These are phyloP conservation scores for Trissoscelio sp. DNA, from an alignment of 2,888 invertebrate species.

Conservation along the genomic window DNA sequence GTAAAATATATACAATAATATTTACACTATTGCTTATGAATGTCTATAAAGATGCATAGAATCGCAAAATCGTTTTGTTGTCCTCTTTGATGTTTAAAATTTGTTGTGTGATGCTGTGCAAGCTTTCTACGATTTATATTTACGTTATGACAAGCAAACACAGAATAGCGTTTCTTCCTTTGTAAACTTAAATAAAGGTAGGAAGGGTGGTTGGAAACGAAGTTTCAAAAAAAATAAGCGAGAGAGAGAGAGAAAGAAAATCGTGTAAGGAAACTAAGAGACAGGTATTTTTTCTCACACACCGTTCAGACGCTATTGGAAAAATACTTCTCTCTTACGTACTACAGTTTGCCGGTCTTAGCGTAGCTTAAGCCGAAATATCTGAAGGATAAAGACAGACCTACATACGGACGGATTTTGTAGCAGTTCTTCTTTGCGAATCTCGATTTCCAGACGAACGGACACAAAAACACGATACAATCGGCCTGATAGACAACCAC, in stretches of 20 bases:
- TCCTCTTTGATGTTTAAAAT: neutral
- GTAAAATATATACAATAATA: too few species aligned
- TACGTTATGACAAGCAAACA: conserved; percentile 18
- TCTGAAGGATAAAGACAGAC: conserved; percentile 30
- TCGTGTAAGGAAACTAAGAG: neutral
- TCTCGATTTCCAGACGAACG: conserved; percentile 33
- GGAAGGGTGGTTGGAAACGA: neutral
- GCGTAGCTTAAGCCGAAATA: conserved; percentile 40
- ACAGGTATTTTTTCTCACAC: neutral
- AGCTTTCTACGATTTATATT: conserved; percentile 27
- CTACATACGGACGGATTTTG: conserved; percentile 40
- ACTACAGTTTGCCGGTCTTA: conserved; percentile 23
- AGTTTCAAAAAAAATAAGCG: too few species aligned
- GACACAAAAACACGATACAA: conserved; percentile 33
- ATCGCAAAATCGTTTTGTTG: neutral
- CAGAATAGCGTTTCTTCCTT: conserved; percentile 7
- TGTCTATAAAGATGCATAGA: too few species aligned
- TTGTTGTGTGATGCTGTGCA: neutral
- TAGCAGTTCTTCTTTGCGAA: conserved; percentile 23
- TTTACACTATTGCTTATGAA: too few species aligned
- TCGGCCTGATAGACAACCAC: conserved; percentile 22
- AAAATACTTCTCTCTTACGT: conserved; percentile 2
- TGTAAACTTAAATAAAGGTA: conserved; percentile 18
- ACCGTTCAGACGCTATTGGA: conserved; percentile 8
- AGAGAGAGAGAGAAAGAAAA: conserved; percentile 1